phyloP scores from a whole-genome alignment of 2,888 invertebrate species.

The Anticlea derivata region DNA sequence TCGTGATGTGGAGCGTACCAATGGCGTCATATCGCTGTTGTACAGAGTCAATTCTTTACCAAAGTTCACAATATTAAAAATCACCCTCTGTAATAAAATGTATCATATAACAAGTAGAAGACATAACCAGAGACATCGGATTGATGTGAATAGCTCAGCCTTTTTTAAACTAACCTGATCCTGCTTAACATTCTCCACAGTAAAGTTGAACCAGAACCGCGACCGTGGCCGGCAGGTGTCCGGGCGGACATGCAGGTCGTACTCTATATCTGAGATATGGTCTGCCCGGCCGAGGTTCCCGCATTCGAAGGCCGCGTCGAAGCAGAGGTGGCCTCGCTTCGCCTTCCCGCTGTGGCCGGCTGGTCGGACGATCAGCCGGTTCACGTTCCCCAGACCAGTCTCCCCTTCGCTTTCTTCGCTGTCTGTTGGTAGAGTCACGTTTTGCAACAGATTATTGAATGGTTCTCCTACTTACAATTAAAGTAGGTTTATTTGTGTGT shows the following conservation, averaged over 20 bases:
- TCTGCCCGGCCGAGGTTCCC: conserved; percentile 98
- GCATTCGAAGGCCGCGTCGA: conserved; percentile 98
- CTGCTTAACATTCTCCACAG: conserved; percentile 96
- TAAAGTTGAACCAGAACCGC: conserved; percentile 99
- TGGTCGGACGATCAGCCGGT: conserved; percentile 93
- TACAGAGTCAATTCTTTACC: conserved; percentile 96
- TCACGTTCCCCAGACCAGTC: conserved; percentile 96
- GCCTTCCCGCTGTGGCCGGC: conserved; percentile 97
- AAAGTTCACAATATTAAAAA: conserved; percentile 98
- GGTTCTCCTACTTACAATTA: too few relatives aligned
- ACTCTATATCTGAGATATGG: conserved; percentile 96
- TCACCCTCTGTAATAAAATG: conserved; percentile 88
- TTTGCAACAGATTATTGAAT: not conserved
- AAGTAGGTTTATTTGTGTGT: too few relatives aligned
- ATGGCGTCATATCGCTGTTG: conserved; percentile 95
- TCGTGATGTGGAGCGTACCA: conserved; percentile 95
- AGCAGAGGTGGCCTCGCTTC: conserved; percentile 97
- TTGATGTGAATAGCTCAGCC: too few relatives aligned
- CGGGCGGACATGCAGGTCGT: conserved; percentile 97
- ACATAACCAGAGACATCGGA: too few relatives aligned
- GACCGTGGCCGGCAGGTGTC: conserved; percentile 97
- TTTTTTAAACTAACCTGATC: conserved; percentile 94
- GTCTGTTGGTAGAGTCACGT: conserved; percentile 76
- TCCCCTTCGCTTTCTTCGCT: conserved; percentile 97
- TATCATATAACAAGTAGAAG: not conserved